Percentiles rank a stretch among this genome's conserved stretches.
These are phyloP conservation scores for Balaeniceps rex DNA, from an alignment of 2,113 vertebrate species.

Conservation along the genomic window DNA sequence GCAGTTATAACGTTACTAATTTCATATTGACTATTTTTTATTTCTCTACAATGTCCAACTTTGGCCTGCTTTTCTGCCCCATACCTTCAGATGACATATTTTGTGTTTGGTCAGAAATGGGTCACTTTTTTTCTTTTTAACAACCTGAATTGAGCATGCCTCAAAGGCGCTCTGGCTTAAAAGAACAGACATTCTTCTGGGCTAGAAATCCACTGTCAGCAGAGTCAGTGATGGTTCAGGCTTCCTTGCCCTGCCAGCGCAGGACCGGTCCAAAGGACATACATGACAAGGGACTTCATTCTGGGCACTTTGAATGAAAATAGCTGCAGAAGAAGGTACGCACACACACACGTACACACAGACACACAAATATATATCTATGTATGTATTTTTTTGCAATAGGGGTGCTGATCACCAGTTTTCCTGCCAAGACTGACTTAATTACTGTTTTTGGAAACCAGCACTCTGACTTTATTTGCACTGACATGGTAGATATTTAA, in stretches of 20 bases:
- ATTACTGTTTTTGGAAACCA: background rate
- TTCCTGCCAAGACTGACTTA: background rate
- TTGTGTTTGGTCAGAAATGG: background rate
- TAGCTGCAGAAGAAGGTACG: background rate
- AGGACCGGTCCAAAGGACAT: background rate
- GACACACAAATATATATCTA: no score
- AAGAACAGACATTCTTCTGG: background rate
- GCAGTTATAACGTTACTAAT: background rate
- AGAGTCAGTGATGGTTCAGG: background rate
- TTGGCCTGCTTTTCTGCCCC: background rate
- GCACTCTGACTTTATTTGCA: background rate
- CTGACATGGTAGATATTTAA: background rate
- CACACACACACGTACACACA: no score
- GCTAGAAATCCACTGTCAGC: background rate
- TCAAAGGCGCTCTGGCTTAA: background rate
- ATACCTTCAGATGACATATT: background rate
- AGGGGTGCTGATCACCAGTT: background rate
- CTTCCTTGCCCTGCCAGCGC: background rate
- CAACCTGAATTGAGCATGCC: background rate
- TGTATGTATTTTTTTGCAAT: background rate
- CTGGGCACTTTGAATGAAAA: background rate
- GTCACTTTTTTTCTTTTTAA: background rate
- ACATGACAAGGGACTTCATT: background rate
- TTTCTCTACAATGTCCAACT: background rate
- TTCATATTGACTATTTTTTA: background rate